phyloP scores from a whole-genome alignment of 2,113 vertebrate species.

The Accipiter cooperii region DNA sequence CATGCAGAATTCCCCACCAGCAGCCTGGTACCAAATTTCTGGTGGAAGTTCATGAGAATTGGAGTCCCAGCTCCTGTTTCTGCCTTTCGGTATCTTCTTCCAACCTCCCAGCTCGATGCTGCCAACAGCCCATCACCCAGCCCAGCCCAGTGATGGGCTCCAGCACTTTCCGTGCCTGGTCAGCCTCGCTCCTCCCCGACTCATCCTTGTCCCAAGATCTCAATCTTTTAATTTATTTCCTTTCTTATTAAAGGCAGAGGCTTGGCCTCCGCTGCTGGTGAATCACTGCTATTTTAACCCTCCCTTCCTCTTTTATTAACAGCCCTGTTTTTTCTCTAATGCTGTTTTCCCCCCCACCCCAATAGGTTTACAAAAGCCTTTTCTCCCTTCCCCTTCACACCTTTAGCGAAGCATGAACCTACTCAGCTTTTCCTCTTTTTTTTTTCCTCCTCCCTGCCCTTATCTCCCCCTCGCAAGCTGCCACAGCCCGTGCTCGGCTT shows the following conservation, averaged over 20 bases:
- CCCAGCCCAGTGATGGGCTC: background rate
- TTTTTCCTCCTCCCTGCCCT: background rate
- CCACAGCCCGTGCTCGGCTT: rapidly evolving
- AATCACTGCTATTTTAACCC: background rate
- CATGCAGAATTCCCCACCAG: background rate
- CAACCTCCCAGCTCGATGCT: rapidly evolving
- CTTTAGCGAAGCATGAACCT: background rate
- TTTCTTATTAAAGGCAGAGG: background rate
- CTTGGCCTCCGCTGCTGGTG: background rate
- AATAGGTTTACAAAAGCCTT: background rate
- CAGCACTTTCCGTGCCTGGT: background rate
- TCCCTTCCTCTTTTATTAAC: background rate
- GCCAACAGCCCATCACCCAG: background rate
- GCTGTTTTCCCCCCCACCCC: background rate
- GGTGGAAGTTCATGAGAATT: background rate
- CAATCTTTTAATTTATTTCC: background rate
- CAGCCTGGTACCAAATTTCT: background rate
- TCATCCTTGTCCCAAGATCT: background rate
- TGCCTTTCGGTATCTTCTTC: background rate
- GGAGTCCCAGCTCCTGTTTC: background rate
- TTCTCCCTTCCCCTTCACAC: background rate
- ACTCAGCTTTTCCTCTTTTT: background rate
- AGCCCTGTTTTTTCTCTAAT: background rate
- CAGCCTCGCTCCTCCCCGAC: background rate
- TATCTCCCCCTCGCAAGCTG: background rate